Evolutionary conservation across 1,140 invertebrate species (phyloP), one percentile per base, ranked within the genome.

Genomic region (Diorhabda carinulata): DNA sequence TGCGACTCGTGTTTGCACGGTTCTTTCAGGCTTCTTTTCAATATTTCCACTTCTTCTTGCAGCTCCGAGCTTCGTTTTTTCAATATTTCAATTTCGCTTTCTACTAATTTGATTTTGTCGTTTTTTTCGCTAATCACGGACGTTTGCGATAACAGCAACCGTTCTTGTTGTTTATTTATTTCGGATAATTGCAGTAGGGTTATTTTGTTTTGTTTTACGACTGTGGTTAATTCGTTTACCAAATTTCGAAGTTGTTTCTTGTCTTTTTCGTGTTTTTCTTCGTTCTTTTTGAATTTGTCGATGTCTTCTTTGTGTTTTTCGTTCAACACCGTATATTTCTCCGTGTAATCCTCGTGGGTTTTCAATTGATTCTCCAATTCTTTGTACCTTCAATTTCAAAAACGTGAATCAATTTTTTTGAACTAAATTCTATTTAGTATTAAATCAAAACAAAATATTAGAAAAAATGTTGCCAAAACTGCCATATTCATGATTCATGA

Each of bases 91-190:
- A 68, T 64, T 70, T 74, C 62, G 45, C 64, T 73, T 61, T 73
- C 68, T 3, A 68, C 68, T 9, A 73, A n/a, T 57, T 69, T 69
- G 7, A 73, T 43, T 61, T 73, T 70, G 68, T 73, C 67, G 43
- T 74, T 70, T 62, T 75, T 73, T 25, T 65, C 61, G 7, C 64
- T n/a, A 8, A 75, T 43, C 8, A 68, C 66, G n/a, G 67, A 65
- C 57, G 60, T 71, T 63, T 74, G 73, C 44, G 56, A 63, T 60
- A 68, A 58, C 10, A 76, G 66, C 47, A 73, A 10, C 6, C 8
- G 60, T 65, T 76, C 71, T 44, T 77, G 74, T 40, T 75, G 64
- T 44, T 71, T 72, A 64, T 75, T 77, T n/a, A 75, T 74, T 43
- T 70, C 64, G 5, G 69, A 64, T 57, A 77, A 65, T 64, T 77